phyloP scores from a whole-genome alignment of 2,888 invertebrate genomes.

The Erebia aethiops region DNA sequence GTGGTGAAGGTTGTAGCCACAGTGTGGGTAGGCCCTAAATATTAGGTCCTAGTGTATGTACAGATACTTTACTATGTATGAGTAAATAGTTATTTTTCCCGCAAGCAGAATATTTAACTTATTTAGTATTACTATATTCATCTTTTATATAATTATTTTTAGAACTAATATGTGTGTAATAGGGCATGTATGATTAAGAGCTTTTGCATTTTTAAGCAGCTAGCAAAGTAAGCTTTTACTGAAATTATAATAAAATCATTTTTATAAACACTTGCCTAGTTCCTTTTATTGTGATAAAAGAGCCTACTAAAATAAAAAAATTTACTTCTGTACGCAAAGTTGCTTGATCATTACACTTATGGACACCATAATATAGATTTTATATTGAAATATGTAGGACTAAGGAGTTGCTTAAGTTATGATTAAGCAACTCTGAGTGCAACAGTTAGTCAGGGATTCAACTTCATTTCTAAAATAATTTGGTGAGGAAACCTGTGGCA shows the following conservation, averaged over 20 bases:
- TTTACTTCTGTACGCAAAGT: no score
- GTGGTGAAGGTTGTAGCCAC: neutral
- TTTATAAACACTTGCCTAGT: conserved; percentile 13
- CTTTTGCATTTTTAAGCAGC: conserved; percentile 18
- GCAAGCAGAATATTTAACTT: conserved; percentile 3
- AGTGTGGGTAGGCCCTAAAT: neutral
- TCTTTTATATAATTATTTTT: conserved; percentile 4
- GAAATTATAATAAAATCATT: conserved; percentile 11
- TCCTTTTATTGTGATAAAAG: neutral
- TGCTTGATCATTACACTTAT: no score
- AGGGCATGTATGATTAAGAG: conserved; percentile 19
- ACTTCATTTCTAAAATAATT: no score
- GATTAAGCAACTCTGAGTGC: no score
- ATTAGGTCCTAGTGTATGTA: conserved; percentile 17
- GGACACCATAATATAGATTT: no score
- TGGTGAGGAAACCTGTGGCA: no score
- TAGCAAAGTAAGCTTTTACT: conserved; percentile 16
- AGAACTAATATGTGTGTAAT: conserved; percentile 1
- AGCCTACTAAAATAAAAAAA: no score
- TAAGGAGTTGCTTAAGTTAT: no score
- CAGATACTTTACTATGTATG: conserved; percentile 28
- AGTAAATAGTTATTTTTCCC: conserved; percentile 21
- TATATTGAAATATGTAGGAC: no score
- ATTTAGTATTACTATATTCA: neutral
- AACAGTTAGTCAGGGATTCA: no score